phyloP scores from a whole-genome alignment of 1,140 invertebrate species.

The Drosophila setifemur region DNA sequence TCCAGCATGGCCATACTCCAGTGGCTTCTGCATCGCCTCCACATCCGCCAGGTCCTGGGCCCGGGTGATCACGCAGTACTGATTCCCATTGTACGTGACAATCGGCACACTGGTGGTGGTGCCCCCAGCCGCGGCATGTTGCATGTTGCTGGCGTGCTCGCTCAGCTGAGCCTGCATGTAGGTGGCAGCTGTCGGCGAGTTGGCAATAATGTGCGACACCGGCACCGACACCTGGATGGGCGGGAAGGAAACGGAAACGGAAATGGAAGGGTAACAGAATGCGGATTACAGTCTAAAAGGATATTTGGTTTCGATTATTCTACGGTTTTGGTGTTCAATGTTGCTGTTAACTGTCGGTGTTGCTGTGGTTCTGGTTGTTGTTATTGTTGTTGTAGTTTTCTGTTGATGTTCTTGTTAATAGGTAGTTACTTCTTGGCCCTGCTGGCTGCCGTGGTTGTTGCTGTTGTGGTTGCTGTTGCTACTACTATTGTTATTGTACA shows the following conservation, averaged over 20 bases:
- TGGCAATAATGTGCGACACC: constrained; percentile 80
- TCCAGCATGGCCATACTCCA: constrained; percentile 63
- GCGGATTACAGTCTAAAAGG: constrained; percentile 37
- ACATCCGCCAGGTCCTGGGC: constrained; percentile 60
- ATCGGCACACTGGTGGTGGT: constrained; percentile 56
- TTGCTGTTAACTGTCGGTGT: constrained; percentile 48
- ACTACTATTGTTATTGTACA: constrained; percentile 65
- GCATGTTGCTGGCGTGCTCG: constrained; percentile 83
- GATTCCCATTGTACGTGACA: constrained; percentile 79
- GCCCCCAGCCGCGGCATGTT: constrained; percentile 28
- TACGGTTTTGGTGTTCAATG: constrained; percentile 47
- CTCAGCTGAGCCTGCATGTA: constrained; percentile 77
- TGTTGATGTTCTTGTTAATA: constrained; percentile 62
- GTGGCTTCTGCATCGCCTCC: constrained; percentile 63
- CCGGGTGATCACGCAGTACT: constrained; percentile 77
- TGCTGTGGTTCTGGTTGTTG: constrained; percentile 48
- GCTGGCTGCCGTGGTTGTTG: constrained; percentile 45
- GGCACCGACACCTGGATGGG: constrained; percentile 65
- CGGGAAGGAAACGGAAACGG: constrained; percentile 33
- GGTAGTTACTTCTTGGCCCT: constrained; percentile 77
- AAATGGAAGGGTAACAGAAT: constrained; percentile 58
- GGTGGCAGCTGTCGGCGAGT: constrained; percentile 78
- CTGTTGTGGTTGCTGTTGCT: constrained; percentile 46
- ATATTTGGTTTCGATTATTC: constrained; percentile 13
- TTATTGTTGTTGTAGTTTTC: constrained; percentile 31